These are phyloP conservation scores for Watsonalla binaria DNA, from an alignment of 2,888 invertebrate species.

Conservation along the genomic window DNA sequence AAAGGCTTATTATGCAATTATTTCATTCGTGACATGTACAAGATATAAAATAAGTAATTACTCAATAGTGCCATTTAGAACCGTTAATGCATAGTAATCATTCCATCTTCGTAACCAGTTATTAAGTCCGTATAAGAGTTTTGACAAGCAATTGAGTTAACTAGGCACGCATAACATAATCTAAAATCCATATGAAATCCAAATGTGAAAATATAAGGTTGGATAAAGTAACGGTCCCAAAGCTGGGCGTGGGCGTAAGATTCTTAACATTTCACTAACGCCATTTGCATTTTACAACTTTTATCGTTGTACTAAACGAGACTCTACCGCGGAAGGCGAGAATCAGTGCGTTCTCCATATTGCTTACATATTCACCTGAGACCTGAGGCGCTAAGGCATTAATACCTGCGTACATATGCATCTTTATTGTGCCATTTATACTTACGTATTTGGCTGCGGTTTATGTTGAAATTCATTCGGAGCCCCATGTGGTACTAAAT, in stretches of 20 bases:
- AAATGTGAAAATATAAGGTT: constrained; percentile 50
- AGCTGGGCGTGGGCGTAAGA: constrained; percentile 58
- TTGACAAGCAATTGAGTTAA: no score
- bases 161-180: no score
- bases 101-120: no score
- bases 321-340: constrained; percentile 52
- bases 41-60: no score
- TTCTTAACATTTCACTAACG: constrained; percentile 69
- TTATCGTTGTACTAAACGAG: constrained; percentile 69
- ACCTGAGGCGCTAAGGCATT: constrained; percentile 36
- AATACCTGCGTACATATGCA: constrained; percentile 23
- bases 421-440: constrained; percentile 17
- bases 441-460: background rate
- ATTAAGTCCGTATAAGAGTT: no score
- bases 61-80: no score
- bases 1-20: no score
- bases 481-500: no score
- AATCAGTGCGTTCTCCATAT: constrained; percentile 50
- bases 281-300: constrained; percentile 76
- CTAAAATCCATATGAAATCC: constrained; percentile 26
- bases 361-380: constrained; percentile 46
- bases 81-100: no score
- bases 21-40: no score
- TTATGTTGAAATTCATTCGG: no score
- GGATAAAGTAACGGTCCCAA: constrained; percentile 60